These are phyloP conservation scores for Leptothorax acervorum DNA, from an alignment of 2,888 invertebrate species.

Conservation along the genomic window DNA sequence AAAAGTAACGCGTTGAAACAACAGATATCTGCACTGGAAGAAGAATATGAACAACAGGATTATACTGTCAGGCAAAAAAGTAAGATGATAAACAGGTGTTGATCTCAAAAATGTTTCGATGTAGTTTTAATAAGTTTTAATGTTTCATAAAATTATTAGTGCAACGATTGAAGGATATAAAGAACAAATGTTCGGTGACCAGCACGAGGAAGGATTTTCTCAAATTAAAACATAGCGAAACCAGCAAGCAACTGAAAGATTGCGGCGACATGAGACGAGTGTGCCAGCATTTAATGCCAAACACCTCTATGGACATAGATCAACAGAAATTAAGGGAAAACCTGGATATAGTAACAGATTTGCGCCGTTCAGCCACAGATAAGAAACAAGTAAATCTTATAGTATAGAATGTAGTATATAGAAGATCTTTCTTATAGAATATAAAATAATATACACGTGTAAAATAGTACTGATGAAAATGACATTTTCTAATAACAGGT, in stretches of 20 bases:
- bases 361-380: constrained; percentile 75
- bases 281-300: constrained; percentile 79
- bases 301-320: constrained; percentile 74
- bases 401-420: constrained; percentile 10
- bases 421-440: background rate
- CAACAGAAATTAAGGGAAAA: constrained; percentile 74
- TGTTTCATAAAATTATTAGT: constrained; percentile 64
- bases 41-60: constrained; percentile 76
- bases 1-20: constrained; percentile 67
- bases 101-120: background rate
- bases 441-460: constrained; percentile 23
- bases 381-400: constrained; percentile 77
- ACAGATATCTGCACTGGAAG: constrained; percentile 73
- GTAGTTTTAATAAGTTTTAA: background rate
- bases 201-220: constrained; percentile 75
- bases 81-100: constrained; percentile 59
- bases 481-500: constrained; percentile 70
- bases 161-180: constrained; percentile 73
- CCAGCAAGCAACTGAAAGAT: constrained; percentile 75
- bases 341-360: constrained; percentile 74
- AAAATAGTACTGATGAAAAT: background rate
- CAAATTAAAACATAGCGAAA: constrained; percentile 76
- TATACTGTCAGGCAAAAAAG: constrained; percentile 77
- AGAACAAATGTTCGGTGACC: constrained; percentile 63
- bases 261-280: constrained; percentile 78